Base-by-base conservation (phyloP, 2,113 vertebrate genomes). In the Mormyrus iriodes region DNA sequence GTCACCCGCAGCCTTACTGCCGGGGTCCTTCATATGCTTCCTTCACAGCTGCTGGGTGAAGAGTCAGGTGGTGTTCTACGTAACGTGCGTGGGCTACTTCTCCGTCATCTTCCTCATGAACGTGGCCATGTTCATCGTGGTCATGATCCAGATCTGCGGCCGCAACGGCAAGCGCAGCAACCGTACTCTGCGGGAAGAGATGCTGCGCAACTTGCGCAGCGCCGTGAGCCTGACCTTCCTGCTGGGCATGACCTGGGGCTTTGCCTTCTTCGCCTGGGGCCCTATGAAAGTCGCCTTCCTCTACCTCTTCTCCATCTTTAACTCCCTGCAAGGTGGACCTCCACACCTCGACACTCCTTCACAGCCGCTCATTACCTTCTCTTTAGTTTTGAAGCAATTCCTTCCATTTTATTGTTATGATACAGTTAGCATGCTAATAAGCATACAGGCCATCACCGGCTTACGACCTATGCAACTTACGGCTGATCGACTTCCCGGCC, bases 61-160 rank as follows among this genome's bases (percentile, higher is more conserved):
- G 83, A 95, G 93, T 7, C 31, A 90, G 0, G 90, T 94, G 3
- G 95, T 99, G 0, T 99, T 99, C 94, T 99, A 98, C 19, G 93
- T 95, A 91, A 97, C 97, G 83, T 97, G 97, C 31, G 97, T 97
- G 0, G 97, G 96, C 31, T 99, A 98, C 93, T 99, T 99, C 88
- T 98, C 95, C 88, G 90, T 98, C 89, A 94, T 99, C 93, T 99
- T 99, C 88, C 95, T 99, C 42, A 94, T 99, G 91, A 99, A 99
- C 1, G 92, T 99, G 0, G 97, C 98, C 95, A 99, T 99, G 98
- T 99, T 99, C 91, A 94, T 98, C 9, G 98, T 99, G 93, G 98
- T 99, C 49, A 98, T 99, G 97, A 96, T 97, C 90, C 98, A 99
- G 93, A 99, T 99, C 92, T 99, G 98, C 0, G 98, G 98, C 1